Conservation (phyloP, 1,140 invertebrate species). For the Pseudomyrmex cubaensis region DNA sequence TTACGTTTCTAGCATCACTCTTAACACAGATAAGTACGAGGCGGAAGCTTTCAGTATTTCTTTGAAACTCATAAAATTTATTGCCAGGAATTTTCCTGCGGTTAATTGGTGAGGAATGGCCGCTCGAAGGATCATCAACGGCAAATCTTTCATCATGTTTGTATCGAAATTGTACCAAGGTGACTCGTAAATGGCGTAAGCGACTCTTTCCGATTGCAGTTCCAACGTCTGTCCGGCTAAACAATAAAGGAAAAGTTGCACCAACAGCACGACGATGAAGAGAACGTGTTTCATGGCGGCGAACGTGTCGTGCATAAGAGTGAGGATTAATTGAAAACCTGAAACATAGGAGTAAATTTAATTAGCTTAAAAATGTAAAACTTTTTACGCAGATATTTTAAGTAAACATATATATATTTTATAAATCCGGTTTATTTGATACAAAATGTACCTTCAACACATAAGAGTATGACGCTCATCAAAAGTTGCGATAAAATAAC, state of each 20-base stretch:
- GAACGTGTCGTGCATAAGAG: background rate
- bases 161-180: constrained; percentile 35
- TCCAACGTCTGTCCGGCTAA: constrained; percentile 43
- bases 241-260: constrained; percentile 38
- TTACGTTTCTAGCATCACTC: constrained; percentile 43
- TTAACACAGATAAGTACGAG: constrained; percentile 61
- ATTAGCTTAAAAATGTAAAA: background rate
- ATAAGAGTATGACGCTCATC: constrained; percentile 49
- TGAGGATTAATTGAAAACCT: constrained; percentile 55
- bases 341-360: constrained; percentile 20
- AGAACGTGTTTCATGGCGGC: constrained; percentile 6
- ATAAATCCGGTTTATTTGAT: background rate
- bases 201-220: constrained; percentile 25
- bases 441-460: constrained; percentile 67
- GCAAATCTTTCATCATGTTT: constrained; percentile 19
- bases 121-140: constrained; percentile 31
- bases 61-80: constrained; percentile 62
- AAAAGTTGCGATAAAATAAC: constrained; percentile 48
- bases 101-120: constrained; percentile 11
- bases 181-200: constrained; percentile 21
- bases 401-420: too few species aligned
- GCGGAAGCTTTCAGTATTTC: constrained; percentile 60
- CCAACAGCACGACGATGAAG: constrained; percentile 14
- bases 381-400: too few species aligned
- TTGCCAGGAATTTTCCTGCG: constrained; percentile 48